These are phyloP conservation scores for Rhodophaea formosa DNA, from an alignment of 2,888 invertebrate genomes.

Conservation along the genomic window DNA sequence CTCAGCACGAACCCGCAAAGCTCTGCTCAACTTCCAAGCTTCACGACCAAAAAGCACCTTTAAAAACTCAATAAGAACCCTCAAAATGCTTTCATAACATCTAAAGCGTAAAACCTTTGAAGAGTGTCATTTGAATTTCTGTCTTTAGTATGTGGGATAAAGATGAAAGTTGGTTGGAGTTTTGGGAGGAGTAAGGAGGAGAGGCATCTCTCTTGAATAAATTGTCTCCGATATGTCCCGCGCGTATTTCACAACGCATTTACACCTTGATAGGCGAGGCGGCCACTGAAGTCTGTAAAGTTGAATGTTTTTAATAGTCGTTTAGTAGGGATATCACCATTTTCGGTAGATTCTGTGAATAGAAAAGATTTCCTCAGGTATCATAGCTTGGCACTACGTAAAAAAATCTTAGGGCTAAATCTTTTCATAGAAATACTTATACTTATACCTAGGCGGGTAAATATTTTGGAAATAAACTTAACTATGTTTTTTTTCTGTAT, in stretches of 20 bases:
- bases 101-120: conserved; percentile 7
- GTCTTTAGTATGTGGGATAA: conserved; percentile 10
- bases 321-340: not conserved
- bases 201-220: conserved; percentile 55
- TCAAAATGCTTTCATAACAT: conserved; percentile 2
- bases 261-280: conserved; percentile 55
- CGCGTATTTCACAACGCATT: conserved; percentile 68
- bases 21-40: conserved; percentile 9
- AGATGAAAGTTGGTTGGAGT: conserved; percentile 30
- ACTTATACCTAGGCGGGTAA: no score
- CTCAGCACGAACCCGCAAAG: conserved; percentile 38
- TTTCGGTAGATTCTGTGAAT: no score
- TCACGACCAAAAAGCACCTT: conserved; percentile 23
- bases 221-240: conserved; percentile 68
- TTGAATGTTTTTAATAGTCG: not conserved
- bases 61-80: conserved; percentile 12
- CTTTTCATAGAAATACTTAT: no score
- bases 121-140: not conserved
- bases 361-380: no score
- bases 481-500: no score
- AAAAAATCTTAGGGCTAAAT: no score
- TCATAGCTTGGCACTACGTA: no score
- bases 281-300: conserved; percentile 35
- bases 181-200: conserved; percentile 31
- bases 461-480: no score